phyloP scores from a whole-genome alignment of 2,113 vertebrate genomes.

The Chlorodrepanis virens region DNA sequence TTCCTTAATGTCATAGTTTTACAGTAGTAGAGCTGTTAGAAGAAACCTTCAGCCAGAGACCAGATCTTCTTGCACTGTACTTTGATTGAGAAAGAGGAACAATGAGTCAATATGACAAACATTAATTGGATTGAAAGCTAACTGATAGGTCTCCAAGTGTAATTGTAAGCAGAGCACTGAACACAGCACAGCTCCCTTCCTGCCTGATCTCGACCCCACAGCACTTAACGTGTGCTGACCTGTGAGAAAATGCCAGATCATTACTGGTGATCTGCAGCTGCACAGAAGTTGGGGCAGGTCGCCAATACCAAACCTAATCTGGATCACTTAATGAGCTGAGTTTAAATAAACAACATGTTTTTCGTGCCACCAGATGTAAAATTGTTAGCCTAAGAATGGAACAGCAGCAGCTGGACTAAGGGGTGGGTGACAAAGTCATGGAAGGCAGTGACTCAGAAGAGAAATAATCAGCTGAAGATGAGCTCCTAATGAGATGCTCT shows the following conservation, averaged over 20 bases:
- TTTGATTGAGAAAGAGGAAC: neutral
- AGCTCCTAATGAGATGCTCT: conserved; percentile 26
- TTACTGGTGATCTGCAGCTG: neutral
- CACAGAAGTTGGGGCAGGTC: neutral
- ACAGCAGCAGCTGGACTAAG: neutral
- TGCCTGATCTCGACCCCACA: neutral
- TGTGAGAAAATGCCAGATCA: neutral
- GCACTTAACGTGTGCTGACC: neutral
- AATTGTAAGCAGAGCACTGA: neutral
- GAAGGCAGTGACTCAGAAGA: conserved; percentile 3
- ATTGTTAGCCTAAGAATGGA: neutral
- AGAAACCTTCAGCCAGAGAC: neutral
- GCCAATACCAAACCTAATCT: neutral
- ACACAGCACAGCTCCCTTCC: neutral
- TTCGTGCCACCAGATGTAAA: neutral
- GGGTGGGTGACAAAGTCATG: neutral
- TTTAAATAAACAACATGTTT: conserved; percentile 39
- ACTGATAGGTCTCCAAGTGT: neutral
- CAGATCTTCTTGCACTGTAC: neutral
- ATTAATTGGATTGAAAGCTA: conserved; percentile 11
- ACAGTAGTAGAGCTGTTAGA: neutral
- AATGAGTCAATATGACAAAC: neutral
- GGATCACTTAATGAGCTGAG: conserved; percentile 17
- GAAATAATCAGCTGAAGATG: conserved; percentile 15
- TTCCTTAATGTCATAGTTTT: neutral